Evolutionary conservation across 2,888 invertebrate species (phyloP).

Genomic region (Pseudococcus longispinus): DNA sequence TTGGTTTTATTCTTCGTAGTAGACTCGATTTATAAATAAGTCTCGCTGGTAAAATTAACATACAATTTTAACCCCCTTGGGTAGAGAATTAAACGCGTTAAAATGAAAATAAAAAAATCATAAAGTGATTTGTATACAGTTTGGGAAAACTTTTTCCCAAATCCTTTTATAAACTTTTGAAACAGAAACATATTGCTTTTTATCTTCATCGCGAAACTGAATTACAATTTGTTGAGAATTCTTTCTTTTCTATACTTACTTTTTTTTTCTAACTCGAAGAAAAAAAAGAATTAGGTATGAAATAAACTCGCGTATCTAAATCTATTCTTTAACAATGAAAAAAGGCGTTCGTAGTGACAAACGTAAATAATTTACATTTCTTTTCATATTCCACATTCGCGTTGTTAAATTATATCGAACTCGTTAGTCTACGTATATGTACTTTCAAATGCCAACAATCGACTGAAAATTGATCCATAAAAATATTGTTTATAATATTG

Average conservation of each 20-base stretch:
- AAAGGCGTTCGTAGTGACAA: no score
- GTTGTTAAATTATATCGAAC: no score
- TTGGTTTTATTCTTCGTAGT: not conserved
- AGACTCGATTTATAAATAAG: not conserved
- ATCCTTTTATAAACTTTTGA: slow-evolving; percentile 27
- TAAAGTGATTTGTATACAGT: slow-evolving; percentile 11
- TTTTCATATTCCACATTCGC: not conserved
- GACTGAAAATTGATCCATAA: not conserved
- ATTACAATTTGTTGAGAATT: slow-evolving; percentile 18
- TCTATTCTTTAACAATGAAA: no score
- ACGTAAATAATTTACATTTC: no score
- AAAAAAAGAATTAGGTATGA: not conserved
- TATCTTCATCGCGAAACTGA: slow-evolving; percentile 20
- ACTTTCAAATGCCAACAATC: not conserved
- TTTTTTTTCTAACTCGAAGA: not conserved
- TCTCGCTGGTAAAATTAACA: not conserved
- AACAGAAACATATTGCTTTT: slow-evolving; percentile 45
- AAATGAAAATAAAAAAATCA: not conserved
- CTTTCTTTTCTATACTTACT: not conserved
- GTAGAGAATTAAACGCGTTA: not conserved
- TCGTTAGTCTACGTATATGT: not conserved
- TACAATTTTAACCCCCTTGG: not conserved
- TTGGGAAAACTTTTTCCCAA: not conserved
- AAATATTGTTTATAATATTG: not conserved
- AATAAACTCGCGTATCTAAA: no score